Base-by-base conservation (phyloP, 1,140 invertebrate species). In the Ips nitidus region DNA sequence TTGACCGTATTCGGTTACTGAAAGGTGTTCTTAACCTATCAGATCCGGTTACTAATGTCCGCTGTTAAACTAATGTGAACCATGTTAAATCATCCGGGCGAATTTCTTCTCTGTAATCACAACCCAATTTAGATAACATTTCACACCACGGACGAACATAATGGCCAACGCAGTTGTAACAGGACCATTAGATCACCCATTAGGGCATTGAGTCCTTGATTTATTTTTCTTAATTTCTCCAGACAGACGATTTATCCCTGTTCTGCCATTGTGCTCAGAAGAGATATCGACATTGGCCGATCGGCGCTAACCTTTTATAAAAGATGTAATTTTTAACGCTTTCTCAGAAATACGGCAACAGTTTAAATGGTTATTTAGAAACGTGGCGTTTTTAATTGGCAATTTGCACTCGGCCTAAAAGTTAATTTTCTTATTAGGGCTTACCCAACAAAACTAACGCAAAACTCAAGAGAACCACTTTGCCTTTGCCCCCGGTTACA, bases 171-270 rank as follows among this genome's bases (percentile, higher is more conserved):
- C 60, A 63, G 60, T 63, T 52, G 60, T 63, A 63, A 63, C 50
- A 47, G 60, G 38, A 38, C 60, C 47, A 63, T 63, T 52, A 52
- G 60, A 63, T 63, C 60, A 52, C 45, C 60, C 60, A 63, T 63
- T 63, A 63, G 60, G 60, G 22, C 60, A 63, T 63, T 41, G 60
- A 63, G 40, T 52, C 40, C 36, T n/a, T 63, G 60, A 63, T 63
- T 63, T 63, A 63, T 63, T 63, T 63, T 63, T 52, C 47, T 50
- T 63, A 63, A 63, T 63, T 63, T 63, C 52, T 63, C 58, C 37
- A 7, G 39, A 39, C 36, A 40, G 41, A 6, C 55, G 39, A 57
- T 57, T 57, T 57, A 57, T 38, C 55, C 39, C 39, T 57, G 55
- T 57, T 57, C 55, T 3, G 8, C 55, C 39, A 57, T 57, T 57